These are phyloP conservation scores for Geotrypetes seraphini DNA, from an alignment of 2,797 vertebrate genomes.

Conservation along the genomic window DNA sequence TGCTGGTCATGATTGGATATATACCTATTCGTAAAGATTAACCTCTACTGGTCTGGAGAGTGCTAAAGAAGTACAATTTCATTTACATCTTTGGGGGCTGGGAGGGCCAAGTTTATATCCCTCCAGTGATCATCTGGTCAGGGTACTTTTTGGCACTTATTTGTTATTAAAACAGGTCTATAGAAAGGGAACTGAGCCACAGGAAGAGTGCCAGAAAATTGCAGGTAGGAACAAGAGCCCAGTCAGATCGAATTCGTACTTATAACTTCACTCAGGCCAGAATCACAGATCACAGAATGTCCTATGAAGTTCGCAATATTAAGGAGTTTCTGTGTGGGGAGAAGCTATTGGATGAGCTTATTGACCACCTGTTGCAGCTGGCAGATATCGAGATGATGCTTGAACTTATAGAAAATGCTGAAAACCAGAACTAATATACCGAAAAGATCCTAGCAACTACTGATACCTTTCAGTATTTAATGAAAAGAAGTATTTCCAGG, in stretches of 20 bases:
- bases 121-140: too few relatives aligned
- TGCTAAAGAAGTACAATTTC: too few relatives aligned
- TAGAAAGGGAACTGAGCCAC: constrained; percentile 56
- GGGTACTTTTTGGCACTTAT: too few relatives aligned
- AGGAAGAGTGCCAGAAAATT: constrained; percentile 63
- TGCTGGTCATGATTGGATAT: too few relatives aligned
- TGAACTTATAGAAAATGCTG: constrained; percentile 50
- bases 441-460: background rate
- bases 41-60: too few relatives aligned
- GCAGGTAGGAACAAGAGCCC: constrained; percentile 85
- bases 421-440: constrained; percentile 22
- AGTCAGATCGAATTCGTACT: constrained; percentile 88
- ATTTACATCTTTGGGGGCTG: too few relatives aligned
- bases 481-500: too few relatives aligned
- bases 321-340: constrained; percentile 84
- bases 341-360: constrained; percentile 64
- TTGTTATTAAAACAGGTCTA: too few relatives aligned
- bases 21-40: too few relatives aligned
- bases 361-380: constrained; percentile 58
- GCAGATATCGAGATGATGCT: constrained; percentile 64
- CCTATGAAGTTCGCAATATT: constrained; percentile 68
- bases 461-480: background rate
- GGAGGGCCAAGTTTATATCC: too few relatives aligned
- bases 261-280: constrained; percentile 95
- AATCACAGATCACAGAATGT: constrained; percentile 86